Evolutionary conservation across 2,797 vertebrate genomes (phyloP).

Genomic region (Chanos chanos): DNA sequence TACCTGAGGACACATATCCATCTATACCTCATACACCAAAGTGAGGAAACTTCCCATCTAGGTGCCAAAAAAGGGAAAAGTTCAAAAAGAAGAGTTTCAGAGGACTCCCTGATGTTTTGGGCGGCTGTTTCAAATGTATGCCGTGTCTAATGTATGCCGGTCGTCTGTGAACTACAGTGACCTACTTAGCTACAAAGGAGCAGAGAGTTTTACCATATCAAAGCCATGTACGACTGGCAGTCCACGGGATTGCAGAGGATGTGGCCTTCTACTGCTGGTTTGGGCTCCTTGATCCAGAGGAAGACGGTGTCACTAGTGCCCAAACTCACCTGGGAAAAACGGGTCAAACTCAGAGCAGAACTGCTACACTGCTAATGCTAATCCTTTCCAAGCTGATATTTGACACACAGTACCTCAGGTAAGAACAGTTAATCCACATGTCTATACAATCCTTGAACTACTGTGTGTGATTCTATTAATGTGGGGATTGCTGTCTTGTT

Average conservation of each 20-base stretch:
- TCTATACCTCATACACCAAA: not conserved
- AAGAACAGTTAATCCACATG: too few species aligned
- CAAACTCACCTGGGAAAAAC: conserved; percentile 80
- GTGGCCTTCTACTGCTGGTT: conserved; percentile 86
- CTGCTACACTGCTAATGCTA: not conserved
- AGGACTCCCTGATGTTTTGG: too few species aligned
- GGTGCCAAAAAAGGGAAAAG: too few species aligned
- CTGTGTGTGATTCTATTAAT: too few species aligned
- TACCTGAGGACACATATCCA: not conserved
- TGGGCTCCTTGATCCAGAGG: conserved; percentile 84
- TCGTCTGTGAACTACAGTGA: too few species aligned
- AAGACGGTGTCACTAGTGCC: conserved; percentile 95
- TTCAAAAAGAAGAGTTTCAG: too few species aligned
- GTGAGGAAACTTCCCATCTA: too few species aligned
- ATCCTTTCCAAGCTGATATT: not conserved
- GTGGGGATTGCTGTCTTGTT: too few species aligned
- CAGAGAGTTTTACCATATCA: conserved; percentile 80
- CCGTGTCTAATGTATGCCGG: too few species aligned
- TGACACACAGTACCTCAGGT: not conserved
- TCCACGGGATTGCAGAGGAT: conserved; percentile 89
- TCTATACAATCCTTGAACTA: too few species aligned
- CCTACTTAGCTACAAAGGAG: not conserved
- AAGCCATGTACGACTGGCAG: conserved; percentile 80
- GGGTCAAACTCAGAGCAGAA: not conserved
- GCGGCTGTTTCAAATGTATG: too few species aligned